These are phyloP conservation scores for Hemicordylus capensis DNA, from an alignment of 2,113 vertebrate genomes.

Conservation along the genomic window DNA sequence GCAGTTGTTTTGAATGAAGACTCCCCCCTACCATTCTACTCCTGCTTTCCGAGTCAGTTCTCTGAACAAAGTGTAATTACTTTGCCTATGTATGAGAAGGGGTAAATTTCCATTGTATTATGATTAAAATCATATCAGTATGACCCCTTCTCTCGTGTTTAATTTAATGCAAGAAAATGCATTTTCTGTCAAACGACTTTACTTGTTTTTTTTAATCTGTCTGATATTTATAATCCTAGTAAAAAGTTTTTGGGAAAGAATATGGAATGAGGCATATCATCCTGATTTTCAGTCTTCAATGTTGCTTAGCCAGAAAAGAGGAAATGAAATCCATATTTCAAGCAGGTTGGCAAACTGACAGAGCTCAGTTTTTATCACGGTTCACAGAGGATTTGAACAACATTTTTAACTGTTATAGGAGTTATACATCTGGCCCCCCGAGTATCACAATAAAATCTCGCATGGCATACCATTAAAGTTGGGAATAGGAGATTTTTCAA, in stretches of 20 bases:
- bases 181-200: background rate
- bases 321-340: constrained; percentile 43
- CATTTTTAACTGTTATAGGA: constrained; percentile 40
- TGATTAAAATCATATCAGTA: background rate
- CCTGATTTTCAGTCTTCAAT: constrained; percentile 26
- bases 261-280: constrained; percentile 20
- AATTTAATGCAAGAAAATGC: constrained; percentile 19
- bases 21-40: background rate
- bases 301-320: constrained; percentile 37
- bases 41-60: background rate
- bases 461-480: constrained; percentile 35
- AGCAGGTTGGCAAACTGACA: constrained; percentile 29
- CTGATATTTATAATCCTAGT: constrained; percentile 9
- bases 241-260: background rate
- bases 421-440: constrained; percentile 43
- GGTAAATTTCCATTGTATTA: background rate
- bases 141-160: background rate
- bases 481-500: constrained; percentile 42
- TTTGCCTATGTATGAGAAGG: background rate
- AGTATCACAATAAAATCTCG: constrained; percentile 54
- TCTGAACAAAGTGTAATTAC: background rate
- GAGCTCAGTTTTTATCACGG: constrained; percentile 54
- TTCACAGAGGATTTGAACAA: constrained; percentile 51
- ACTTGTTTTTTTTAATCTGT: constrained; percentile 5
- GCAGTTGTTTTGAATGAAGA: background rate